Evolutionary conservation across 2,797 vertebrate genomes (phyloP).

Genomic region (Phalloptychus januarius): DNA sequence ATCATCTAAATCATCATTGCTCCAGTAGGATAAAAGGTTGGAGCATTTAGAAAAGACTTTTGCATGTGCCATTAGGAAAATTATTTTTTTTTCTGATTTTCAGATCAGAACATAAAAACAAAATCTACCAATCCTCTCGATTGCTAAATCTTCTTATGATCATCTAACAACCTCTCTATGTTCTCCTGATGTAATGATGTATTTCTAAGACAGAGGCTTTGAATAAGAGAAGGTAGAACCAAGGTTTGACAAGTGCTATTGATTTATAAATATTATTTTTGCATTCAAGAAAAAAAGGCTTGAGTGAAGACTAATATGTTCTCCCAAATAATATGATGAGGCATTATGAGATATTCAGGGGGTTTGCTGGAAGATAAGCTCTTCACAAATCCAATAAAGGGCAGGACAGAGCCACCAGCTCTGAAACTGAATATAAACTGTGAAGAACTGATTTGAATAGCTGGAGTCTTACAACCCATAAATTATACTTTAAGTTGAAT

Average conservation of each 20-base stretch:
- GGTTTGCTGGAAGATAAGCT: not conserved
- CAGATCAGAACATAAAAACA: slow-evolving; percentile 3
- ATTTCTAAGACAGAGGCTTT: slow-evolving; percentile 48
- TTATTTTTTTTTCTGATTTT: slow-evolving; percentile 39
- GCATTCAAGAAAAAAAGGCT: not conserved
- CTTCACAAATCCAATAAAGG: slow-evolving; percentile 7
- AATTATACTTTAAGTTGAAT: not conserved
- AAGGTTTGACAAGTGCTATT: slow-evolving; percentile 16
- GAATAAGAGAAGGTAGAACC: slow-evolving; percentile 40
- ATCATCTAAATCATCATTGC: slow-evolving; percentile 37
- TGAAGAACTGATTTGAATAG: not conserved
- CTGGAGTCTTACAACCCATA: not conserved
- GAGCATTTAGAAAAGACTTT: slow-evolving; percentile 44
- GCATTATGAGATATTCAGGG: not conserved
- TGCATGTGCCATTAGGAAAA: slow-evolving; percentile 48
- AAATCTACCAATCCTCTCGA: slow-evolving; percentile 13
- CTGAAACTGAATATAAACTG: not conserved
- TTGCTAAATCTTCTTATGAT: slow-evolving; percentile 18
- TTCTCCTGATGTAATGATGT: not conserved
- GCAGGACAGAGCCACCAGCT: not conserved
- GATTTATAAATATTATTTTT: not conserved
- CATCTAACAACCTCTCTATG: not conserved
- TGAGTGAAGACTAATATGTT: not conserved
- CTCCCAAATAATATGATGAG: not conserved
- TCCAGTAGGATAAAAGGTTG: slow-evolving; percentile 38